A percentile compares a stretch with the other conserved stretches of the same genome.
Conservation (phyloP, 2,113 vertebrate genomes). For the Vulpes vulpes region DNA sequence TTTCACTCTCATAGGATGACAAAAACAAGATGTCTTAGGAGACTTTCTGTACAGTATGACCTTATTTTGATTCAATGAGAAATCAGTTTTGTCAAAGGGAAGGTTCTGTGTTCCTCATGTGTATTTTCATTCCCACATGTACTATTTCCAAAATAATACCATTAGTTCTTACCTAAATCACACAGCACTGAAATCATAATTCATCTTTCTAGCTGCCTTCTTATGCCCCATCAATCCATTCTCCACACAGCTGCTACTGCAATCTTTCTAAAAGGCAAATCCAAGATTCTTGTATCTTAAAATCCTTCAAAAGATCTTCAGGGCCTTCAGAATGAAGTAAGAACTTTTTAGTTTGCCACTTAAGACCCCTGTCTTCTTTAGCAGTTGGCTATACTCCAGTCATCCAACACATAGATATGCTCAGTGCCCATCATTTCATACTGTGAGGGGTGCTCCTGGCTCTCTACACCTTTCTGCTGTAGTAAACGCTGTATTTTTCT, state of each 20-base stretch:
- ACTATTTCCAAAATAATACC: slow-evolving; percentile 27
- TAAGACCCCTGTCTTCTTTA: neutral
- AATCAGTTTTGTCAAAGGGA: neutral
- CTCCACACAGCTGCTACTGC: neutral
- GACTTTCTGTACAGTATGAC: neutral
- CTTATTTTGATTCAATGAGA: neutral
- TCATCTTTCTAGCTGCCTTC: neutral
- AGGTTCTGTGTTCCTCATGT: neutral
- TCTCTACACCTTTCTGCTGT: neutral
- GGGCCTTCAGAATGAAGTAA: neutral
- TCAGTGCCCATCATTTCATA: neutral
- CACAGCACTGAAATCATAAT: neutral
- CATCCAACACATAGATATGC: neutral
- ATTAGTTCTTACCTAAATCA: neutral
- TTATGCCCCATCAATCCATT: neutral
- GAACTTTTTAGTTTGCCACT: neutral
- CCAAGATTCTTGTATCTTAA: neutral
- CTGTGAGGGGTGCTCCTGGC: neutral
- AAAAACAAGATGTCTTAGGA: neutral
- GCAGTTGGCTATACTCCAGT: neutral
- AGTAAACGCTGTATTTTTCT: neutral
- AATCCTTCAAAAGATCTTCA: neutral
- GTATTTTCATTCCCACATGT: neutral
- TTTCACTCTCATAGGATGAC: neutral
- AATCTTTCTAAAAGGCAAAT: slow-evolving; percentile 10